Base-by-base conservation (phyloP, 2,113 vertebrate genomes). In the Passer montanus region DNA sequence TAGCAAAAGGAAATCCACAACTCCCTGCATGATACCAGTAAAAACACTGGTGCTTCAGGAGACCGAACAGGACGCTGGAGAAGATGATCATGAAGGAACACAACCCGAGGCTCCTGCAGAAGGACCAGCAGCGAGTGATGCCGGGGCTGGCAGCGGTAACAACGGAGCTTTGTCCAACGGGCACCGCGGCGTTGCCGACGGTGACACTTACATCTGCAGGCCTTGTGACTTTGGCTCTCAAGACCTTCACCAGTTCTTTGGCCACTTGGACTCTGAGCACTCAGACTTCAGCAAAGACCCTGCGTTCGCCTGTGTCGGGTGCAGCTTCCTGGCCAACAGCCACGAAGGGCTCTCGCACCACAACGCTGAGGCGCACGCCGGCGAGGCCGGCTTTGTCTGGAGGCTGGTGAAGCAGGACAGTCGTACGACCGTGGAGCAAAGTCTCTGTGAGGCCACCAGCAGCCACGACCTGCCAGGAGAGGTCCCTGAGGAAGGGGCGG, bases 1-100 rank as follows among this genome's bases (percentile, higher is more conserved):
- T 94, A 99, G 99, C 98, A 99, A 99, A 97, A 98, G 99, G 97
- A 99, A 99, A 97, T 99, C 99, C 31, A 99, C 99, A 27, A 99
- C 98, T 27, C 99, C 99, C 10, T 99, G 99, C 94, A 99, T 99
- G 99, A 99, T 99, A 97, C 99, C 99, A 4, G 97, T 99, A 63
- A 99, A 99, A 97, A 96, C 98, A 2, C 94, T 98, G 93, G 98
- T 97, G 15, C 93, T 98, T 87, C 99, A 98, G 81, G 98, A 98
- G 31, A 78, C 96, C 3, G 97, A 98, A 11, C 93, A 79, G 47
- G 98, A 98, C 22, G 81, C 98, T 77, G 92, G 56, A 3, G 97
- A 94, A 85, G 78, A 90, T 27, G 68, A 72, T 59, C 90, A 23
- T 4, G 97, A 97, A 97, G 97, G 96, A 79, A 84, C 91, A 5